These are phyloP conservation scores for Clytia hemisphaerica DNA, from an alignment of 30 jellyfish, hydroid and myxozoan genomes.

Conservation along the genomic window DNA sequence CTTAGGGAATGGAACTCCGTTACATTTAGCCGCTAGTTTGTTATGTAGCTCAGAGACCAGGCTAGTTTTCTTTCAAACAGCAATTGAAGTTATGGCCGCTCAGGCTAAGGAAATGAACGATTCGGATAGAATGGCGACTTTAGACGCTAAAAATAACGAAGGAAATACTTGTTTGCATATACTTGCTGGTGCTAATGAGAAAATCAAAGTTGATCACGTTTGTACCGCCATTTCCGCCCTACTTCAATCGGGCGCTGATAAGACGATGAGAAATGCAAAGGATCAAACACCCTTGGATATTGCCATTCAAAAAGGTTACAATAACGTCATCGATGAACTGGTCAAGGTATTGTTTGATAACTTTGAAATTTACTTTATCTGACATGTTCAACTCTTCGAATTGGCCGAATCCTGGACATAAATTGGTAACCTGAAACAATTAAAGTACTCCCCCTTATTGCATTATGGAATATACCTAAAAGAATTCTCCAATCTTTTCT, in stretches of 20 bases:
- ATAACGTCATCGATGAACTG: conserved; percentile 76
- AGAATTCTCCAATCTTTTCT: background rate
- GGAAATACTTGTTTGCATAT: conserved; percentile 88
- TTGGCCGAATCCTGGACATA: too few species aligned
- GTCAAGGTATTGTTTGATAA: conserved; percentile 58
- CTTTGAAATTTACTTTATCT: too few species aligned
- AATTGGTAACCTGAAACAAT: background rate
- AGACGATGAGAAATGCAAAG: conserved; percentile 61
- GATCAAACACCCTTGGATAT: conserved; percentile 83
- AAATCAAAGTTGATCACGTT: conserved; percentile 78
- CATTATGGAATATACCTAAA: background rate
- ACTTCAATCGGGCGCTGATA: conserved; percentile 80
- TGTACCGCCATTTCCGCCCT: conserved; percentile 73
- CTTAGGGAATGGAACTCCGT: conserved; percentile 76
- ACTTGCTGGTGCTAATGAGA: conserved; percentile 69
- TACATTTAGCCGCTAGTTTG: conserved; percentile 89
- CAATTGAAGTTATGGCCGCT: conserved; percentile 74
- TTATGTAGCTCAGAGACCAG: conserved; percentile 72
- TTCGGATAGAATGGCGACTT: conserved; percentile 43
- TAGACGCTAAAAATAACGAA: conserved; percentile 78
- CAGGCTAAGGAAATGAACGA: conserved; percentile 66
- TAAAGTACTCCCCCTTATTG: background rate
- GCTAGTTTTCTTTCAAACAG: conserved; percentile 76
- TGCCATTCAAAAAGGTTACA: conserved; percentile 78
- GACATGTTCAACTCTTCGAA: too few species aligned